A percentile compares a stretch with the other conserved stretches of the same genome.
Conservation (phyloP, 2,888 invertebrate species). For the Drosophila kuntzei region DNA sequence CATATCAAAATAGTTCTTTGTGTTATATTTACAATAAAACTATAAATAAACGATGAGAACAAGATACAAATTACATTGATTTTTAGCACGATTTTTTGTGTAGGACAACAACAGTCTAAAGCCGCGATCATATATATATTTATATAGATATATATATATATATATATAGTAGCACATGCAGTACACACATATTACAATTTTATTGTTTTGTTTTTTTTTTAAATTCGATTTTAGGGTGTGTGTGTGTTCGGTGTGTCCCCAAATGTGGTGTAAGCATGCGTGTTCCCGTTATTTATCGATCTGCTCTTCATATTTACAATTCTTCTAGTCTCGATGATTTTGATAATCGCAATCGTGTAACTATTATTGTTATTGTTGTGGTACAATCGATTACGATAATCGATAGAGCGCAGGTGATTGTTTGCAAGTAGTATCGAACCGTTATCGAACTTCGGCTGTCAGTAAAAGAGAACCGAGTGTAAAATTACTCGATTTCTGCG, state of each 20-base stretch:
- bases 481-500: conserved; percentile 69
- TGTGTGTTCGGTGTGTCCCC: conserved; percentile 20
- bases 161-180: conserved; percentile 36
- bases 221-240: conserved; percentile 40
- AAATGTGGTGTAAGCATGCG: conserved; percentile 21
- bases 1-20: conserved; percentile 26
- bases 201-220: conserved; percentile 28
- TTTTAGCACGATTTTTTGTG: conserved; percentile 33
- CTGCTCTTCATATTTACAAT: conserved; percentile 43
- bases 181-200: conserved; percentile 51
- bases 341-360: conserved; percentile 22
- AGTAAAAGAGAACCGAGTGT: conserved; percentile 73
- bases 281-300: conserved; percentile 32
- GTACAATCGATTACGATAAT: conserved; percentile 14
- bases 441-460: conserved; percentile 60
- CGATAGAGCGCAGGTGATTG: conserved; percentile 55
- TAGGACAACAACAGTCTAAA: conserved; percentile 50
- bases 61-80: conserved; percentile 34
- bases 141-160: conserved; percentile 9
- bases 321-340: conserved; percentile 23
- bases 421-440: conserved; percentile 42
- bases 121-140: conserved; percentile 17
- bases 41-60: conserved; percentile 42
- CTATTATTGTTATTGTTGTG: background rate
- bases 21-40: conserved; percentile 44